phyloP scores from a whole-genome alignment of 2,888 invertebrate species.

The Acrocyrtus sp. region DNA sequence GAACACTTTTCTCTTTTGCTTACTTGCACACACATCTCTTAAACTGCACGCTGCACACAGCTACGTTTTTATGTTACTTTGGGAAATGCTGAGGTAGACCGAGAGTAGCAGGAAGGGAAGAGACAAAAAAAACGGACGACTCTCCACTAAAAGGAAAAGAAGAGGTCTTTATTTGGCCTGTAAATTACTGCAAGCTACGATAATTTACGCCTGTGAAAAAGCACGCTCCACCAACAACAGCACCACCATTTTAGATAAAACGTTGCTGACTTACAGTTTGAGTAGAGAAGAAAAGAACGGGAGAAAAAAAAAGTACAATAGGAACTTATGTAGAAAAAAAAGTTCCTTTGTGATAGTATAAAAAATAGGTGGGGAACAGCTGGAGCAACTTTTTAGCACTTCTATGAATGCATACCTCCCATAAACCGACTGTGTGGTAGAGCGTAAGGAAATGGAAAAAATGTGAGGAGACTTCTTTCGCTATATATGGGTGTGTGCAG shows the following conservation, averaged over 20 bases:
- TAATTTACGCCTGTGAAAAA: constrained; percentile 39
- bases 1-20: too few relatives aligned
- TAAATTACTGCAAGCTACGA: constrained; percentile 46
- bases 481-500: too few relatives aligned
- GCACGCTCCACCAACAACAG: constrained; percentile 29
- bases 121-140: constrained; percentile 2
- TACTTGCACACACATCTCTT: not conserved
- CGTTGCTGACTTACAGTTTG: constrained; percentile 18
- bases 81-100: not conserved
- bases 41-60: not conserved
- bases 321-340: constrained; percentile 4
- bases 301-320: constrained; percentile 21
- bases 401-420: not conserved
- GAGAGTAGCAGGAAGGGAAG: not conserved
- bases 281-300: constrained; percentile 4
- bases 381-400: constrained; percentile 25
- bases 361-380: constrained; percentile 36
- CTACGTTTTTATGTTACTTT: not conserved
- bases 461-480: constrained; percentile 31
- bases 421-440: constrained; percentile 2
- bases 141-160: constrained; percentile 6
- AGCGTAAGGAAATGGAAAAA: too few relatives aligned
- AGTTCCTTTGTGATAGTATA: not conserved
- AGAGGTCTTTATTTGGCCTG: constrained; percentile 50
- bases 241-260: constrained; percentile 22